Evolutionary conservation across 2,797 vertebrate genomes (phyloP).

Genomic region (Danio tinwini): DNA sequence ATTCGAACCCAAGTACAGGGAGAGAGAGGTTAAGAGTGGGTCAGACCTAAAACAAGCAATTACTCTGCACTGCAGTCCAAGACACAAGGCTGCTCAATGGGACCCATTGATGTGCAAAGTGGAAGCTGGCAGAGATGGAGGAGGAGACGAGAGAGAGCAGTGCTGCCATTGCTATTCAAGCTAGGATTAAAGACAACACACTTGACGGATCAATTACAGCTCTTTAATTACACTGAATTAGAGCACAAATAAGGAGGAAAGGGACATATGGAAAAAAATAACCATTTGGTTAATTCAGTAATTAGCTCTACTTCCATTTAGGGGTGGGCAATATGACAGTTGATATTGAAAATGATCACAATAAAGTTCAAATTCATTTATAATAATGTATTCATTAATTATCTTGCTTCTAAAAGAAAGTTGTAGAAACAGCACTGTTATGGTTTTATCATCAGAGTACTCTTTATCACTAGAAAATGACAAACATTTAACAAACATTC

Average conservation of each 20-base stretch:
- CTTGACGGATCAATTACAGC: slow-evolving; percentile 6
- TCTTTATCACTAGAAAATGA: too few relatives aligned
- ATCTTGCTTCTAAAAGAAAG: too few relatives aligned
- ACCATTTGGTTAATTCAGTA: background rate
- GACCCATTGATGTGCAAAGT: slow-evolving; percentile 77
- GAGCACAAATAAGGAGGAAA: background rate
- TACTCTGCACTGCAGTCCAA: slow-evolving; percentile 70
- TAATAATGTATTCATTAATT: too few relatives aligned
- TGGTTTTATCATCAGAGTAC: too few relatives aligned
- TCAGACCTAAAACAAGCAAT: slow-evolving; percentile 80
- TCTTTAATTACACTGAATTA: slow-evolving; percentile 33
- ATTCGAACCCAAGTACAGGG: slow-evolving; percentile 45
- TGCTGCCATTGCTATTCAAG: slow-evolving; percentile 8
- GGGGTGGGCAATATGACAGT: too few relatives aligned
- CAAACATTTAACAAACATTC: too few relatives aligned
- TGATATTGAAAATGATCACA: too few relatives aligned
- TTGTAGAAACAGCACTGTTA: too few relatives aligned
- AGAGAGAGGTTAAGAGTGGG: slow-evolving; percentile 63
- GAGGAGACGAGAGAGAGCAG: slow-evolving; percentile 55
- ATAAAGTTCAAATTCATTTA: too few relatives aligned
- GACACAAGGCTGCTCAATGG: slow-evolving; percentile 71
- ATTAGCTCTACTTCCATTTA: slow-evolving; percentile 6
- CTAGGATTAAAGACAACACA: background rate
- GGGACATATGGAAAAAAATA: slow-evolving; percentile 14
- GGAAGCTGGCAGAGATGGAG: slow-evolving; percentile 57